Conservation (phyloP, 2,113 vertebrate species). For the Xerus inauris region DNA sequence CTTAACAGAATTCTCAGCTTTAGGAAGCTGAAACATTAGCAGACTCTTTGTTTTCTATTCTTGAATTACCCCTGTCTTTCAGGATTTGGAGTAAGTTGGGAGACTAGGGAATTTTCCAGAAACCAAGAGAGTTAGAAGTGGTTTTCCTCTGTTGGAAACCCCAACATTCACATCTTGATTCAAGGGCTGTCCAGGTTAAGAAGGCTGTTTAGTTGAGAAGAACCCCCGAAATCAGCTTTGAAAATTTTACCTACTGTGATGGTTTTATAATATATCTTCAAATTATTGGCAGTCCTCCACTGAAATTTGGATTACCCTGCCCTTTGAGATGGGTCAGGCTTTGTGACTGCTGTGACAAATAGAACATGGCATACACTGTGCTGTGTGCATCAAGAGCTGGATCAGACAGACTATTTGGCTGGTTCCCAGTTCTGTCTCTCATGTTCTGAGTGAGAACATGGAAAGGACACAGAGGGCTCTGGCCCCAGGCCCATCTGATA, state of each 20-base stretch:
- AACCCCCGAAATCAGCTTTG: neutral
- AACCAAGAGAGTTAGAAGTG: conserved; percentile 10
- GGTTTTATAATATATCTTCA: neutral
- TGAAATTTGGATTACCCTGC: neutral
- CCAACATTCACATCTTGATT: neutral
- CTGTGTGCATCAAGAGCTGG: neutral
- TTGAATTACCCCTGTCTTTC: neutral
- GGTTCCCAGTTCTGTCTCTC: neutral
- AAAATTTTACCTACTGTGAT: neutral
- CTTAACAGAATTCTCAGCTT: neutral
- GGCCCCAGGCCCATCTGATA: neutral
- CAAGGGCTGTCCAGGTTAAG: neutral
- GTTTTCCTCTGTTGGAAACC: neutral
- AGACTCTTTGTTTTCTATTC: neutral
- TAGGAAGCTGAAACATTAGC: neutral
- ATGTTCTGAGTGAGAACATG: neutral
- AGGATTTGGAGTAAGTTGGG: neutral
- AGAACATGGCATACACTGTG: neutral
- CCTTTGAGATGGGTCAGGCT: neutral
- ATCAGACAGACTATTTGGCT: neutral
- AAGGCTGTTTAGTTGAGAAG: neutral
- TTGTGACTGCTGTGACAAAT: conserved; percentile 1
- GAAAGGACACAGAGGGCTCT: neutral
- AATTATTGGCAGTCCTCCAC: neutral
- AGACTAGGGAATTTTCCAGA: neutral